phyloP scores from a whole-genome alignment of 2,888 invertebrate species.

The Lypha dubia region DNA sequence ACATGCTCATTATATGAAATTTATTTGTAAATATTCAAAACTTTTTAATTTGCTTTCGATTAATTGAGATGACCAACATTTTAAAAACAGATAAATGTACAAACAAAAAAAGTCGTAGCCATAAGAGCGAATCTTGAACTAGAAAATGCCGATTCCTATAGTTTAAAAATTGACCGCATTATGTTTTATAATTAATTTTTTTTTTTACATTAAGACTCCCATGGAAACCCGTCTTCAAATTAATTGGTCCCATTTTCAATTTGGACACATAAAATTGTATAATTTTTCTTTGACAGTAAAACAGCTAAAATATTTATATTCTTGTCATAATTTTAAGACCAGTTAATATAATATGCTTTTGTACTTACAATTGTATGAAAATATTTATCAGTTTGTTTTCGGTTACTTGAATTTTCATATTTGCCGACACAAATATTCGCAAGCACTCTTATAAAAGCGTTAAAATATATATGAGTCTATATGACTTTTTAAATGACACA shows the following conservation, averaged over 20 bases:
- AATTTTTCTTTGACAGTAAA: neutral
- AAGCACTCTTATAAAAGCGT: neutral
- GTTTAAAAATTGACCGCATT: too few relatives aligned
- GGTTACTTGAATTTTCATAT: constrained; percentile 32
- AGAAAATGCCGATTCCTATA: too few relatives aligned
- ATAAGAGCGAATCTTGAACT: too few relatives aligned
- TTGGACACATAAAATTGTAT: neutral
- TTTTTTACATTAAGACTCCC: neutral
- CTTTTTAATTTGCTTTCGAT: neutral
- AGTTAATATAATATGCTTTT: constrained; percentile 56
- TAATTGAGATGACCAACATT: constrained; percentile 27
- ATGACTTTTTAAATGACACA: constrained; percentile 49
- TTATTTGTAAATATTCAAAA: constrained; percentile 13
- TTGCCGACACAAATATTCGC: constrained; percentile 1
- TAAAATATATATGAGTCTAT: constrained; percentile 19
- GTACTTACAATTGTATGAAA: too few relatives aligned
- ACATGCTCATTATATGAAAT: constrained; percentile 43
- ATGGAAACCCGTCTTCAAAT: neutral
- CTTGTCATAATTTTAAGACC: constrained; percentile 18
- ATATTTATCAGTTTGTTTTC: constrained; percentile 58
- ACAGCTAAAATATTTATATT: constrained; percentile 14
- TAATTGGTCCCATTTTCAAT: neutral
- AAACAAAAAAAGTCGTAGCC: too few relatives aligned
- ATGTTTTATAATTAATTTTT: too few relatives aligned
- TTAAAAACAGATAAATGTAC: neutral